A percentile compares a stretch with the other conserved stretches of the same genome.
These are phyloP conservation scores for Microtus agrestis DNA, from an alignment of 2,797 vertebrate genomes.

Conservation along the genomic window DNA sequence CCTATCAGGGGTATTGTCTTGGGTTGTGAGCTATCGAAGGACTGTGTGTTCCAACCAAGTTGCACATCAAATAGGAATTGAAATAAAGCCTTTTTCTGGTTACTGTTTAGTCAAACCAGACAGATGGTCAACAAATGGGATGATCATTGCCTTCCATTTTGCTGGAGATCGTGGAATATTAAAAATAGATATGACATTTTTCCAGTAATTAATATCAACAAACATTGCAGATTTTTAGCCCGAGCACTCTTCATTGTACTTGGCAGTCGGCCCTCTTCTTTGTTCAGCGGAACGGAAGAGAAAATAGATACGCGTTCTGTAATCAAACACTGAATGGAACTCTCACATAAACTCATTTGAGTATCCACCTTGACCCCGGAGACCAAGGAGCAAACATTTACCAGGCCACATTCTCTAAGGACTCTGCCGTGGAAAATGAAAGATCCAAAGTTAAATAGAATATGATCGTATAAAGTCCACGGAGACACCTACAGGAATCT, in stretches of 20 bases:
- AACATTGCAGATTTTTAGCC: neutral
- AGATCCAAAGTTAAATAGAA: constrained; percentile 34
- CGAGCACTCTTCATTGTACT: neutral
- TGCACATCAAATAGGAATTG: neutral
- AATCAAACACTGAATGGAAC: constrained; percentile 15
- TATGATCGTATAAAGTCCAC: neutral
- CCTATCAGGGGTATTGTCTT: neutral
- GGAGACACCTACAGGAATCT: neutral
- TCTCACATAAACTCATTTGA: constrained; percentile 1
- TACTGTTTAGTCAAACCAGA: neutral
- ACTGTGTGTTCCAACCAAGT: constrained; percentile 1
- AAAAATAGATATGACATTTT: constrained; percentile 24
- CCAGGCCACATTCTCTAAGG: neutral
- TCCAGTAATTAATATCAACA: constrained; percentile 32
- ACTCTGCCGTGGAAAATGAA: neutral
- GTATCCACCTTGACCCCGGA: constrained; percentile 56
- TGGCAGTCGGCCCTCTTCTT: neutral
- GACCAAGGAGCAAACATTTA: constrained; percentile 35
- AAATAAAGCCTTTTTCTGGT: neutral
- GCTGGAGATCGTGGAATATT: neutral
- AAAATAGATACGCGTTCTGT: neutral
- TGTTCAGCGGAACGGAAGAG: constrained; percentile 22
- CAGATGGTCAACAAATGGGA: neutral
- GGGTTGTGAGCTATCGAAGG: neutral
- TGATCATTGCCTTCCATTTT: neutral